Evolutionary conservation across 1,140 invertebrate genomes (phyloP), one percentile per base, ranked within the genome.

Genomic region (Dendroctonus ponderosae): DNA sequence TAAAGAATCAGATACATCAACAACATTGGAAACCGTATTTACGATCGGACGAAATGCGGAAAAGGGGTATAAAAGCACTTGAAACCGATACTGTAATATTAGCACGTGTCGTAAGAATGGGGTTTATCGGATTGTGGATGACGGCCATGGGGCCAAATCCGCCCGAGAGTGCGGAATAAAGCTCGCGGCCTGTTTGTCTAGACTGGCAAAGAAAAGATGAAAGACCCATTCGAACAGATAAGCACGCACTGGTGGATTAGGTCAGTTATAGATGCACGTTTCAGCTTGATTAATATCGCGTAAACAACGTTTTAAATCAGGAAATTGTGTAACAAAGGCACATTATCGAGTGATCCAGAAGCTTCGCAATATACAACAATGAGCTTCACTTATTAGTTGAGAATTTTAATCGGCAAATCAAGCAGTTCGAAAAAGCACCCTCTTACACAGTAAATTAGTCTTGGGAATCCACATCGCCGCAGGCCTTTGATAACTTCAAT

Each of bases 231-330:
- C 68, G 65, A 52, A 61, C 66, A 74, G 69, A 73, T 70, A 71
- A 70, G 67, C 71, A 73, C 71, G 71, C 67, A 68, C 69, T n/a
- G 59, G 38, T 38, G 70, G 72, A 71, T 75, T 70, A 75, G 59
- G 65, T 62, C 50, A 62, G 60, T 62, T 52, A 37, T 37, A 60
- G 37, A 26, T 26, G 26, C 26, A 26, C 26, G 26, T 39, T 54
- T 26, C 52, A 54, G 14, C 12, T 8, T 48, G 26, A 26, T 26
- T 26, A 26, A 26, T 26, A 26, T 26, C 26, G 26, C 26, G 26
- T 26, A 26, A 26, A 26, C 26, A 26, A 26, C 26, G 26, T 26
- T 26, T 26, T 26, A 26, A 26, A 26, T 26, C 26, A 26, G 26
- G 26, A 26, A 26, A 26, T 26, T 26, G 26, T 26, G 26, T 26